Base-by-base conservation (phyloP, 1,140 invertebrate species). In the Popillia japonica region DNA sequence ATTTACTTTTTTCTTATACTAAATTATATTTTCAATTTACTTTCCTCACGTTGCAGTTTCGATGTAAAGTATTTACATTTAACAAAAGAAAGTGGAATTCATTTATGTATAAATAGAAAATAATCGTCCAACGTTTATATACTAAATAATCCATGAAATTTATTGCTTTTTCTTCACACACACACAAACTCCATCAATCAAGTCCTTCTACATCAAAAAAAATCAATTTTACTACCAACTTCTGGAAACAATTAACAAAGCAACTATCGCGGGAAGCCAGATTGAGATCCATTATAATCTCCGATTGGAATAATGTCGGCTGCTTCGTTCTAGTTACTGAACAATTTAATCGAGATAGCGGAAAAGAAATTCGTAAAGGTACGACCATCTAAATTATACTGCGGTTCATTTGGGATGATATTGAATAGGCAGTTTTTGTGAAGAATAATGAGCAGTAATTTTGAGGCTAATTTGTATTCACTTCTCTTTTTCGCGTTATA, bases 281-380 rank as follows among this genome's bases (percentile, higher is more conserved):
- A 27, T 27, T 68, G 11, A 27, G 11, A 2, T 27, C 61, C 22
- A 27, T 34, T 68, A 68, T 14, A 34, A 68, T 3, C 17, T 11
- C 22, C 22, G 3, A 68, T 22, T 9, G 22, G 11, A 23, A 68
- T 11, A 68, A 27, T 27, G 61, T 68, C 61, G 61, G 27, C 27
- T 23, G 11, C 9, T 64, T 22, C 61, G 61, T 68, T 68, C 61
- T 68, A 27, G 8, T 68, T 68, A 68, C 61, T 34, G 22, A 27
- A 68, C 61, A 68, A 23, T 68, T 68, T 68, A 68, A 68, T 68
- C 61, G 22, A 68, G 27, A 6, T 22, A 10, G 27, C 27, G 22
- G 22, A 68, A 68, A 68, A 68, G 20, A 68, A 34, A 68, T 68
- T 68, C 61, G 61, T 68, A 17, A 68, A 68, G 61, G 61, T 68